Evolutionary conservation across 2,113 vertebrate species (phyloP), one percentile per base, ranked within the genome.

Genomic region (Phalacrocorax carbo): DNA sequence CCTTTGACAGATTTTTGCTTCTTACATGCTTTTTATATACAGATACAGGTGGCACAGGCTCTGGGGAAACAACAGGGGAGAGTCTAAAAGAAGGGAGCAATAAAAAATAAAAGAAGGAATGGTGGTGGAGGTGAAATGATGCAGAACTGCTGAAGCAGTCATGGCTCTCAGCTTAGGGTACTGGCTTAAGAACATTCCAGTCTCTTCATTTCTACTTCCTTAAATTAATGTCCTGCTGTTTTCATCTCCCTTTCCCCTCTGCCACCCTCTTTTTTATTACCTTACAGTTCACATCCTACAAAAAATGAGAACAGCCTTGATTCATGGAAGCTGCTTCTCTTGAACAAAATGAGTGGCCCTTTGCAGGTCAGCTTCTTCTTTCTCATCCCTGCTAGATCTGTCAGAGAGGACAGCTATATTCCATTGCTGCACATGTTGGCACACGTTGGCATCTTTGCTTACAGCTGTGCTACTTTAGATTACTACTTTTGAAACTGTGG

Each of bases 1-100:
- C 79, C 72, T 94, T 96, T 96, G 94, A 70, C 75, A 86, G 70
- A 65, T 61, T 96, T 88, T 88, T 93, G 60, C 81, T 85, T 94
- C 71, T 73, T 49, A 94, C 13, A 11, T 86, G 70, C n/a, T 88
- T 95, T 91, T 82, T 82, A 55, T 90, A 70, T 40, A 94, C 21
- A 88, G 86, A 84, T 75, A 88, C 10, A 78, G 44, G 52, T 72
- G 32, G 83, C 70, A 87, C 15, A 92, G 61, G 65, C 48, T 61
- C 73, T 76, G 32, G 82, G 57, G 38, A 71, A 96, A 88, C 21
- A 91, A 84, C 32, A 60, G 49, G 12, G n/a, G 44, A 51, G 65
- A 85, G 48, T 87, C 62, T 86, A 80, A 49, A 91, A 85, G 44
- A 86, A 61, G 15, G n/a, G 52, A 90, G 26, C 21, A 70, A 62